Conservation (phyloP, 2,113 vertebrate genomes). For the Andinoacara biseriatus region DNA sequence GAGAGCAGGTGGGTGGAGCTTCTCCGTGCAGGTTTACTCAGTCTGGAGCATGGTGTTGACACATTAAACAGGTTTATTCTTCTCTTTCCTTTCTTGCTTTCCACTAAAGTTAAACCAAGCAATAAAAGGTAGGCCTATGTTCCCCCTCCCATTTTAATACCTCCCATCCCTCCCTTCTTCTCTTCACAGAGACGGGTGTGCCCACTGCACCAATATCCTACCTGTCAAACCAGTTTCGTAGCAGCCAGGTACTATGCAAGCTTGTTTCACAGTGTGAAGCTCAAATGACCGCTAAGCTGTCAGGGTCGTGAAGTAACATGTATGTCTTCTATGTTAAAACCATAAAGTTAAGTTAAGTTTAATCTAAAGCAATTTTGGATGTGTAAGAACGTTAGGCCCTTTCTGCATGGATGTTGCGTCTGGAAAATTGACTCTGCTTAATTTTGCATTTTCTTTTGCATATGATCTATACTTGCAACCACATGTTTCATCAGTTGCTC, state of each 20-base stretch:
- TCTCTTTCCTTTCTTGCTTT: constrained; percentile 11
- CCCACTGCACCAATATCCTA: constrained; percentile 38
- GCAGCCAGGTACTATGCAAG: not conserved
- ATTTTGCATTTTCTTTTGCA: not conserved
- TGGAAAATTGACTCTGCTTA: not conserved
- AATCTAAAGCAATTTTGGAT: not conserved
- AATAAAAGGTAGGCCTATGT: constrained; percentile 19
- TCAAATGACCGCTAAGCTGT: constrained; percentile 43
- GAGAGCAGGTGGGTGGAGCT: constrained; percentile 23
- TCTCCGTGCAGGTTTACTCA: constrained; percentile 33
- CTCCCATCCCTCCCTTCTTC: constrained; percentile 53
- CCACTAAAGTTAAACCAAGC: constrained; percentile 11
- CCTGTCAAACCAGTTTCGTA: constrained; percentile 70
- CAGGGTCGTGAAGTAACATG: not conserved
- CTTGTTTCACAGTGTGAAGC: not conserved
- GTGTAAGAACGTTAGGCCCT: not conserved
- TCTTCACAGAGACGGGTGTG: constrained; percentile 42
- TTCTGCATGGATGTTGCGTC: not conserved
- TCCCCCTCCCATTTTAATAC: not conserved
- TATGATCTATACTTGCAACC: not conserved
- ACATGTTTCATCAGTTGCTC: not conserved
- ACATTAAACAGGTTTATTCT: constrained; percentile 18
- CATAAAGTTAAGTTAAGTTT: too few relatives aligned
- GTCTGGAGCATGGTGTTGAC: constrained; percentile 27
- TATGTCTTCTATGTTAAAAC: not conserved